These are phyloP conservation scores for Paramormyrops kingsleyae DNA, from an alignment of 2,113 vertebrate genomes.

Conservation along the genomic window DNA sequence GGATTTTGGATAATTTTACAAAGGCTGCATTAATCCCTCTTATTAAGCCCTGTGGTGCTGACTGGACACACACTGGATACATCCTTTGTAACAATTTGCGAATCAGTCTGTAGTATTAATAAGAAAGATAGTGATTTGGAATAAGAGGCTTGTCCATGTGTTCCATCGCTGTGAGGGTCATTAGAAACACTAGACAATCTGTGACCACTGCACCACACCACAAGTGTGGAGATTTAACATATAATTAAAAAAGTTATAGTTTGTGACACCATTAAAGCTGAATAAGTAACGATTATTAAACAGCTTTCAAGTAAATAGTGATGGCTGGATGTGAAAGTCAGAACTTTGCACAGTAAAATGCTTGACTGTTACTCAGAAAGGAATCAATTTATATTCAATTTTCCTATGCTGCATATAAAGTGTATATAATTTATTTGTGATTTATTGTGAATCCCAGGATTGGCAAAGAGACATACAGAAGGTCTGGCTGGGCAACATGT, in stretches of 20 bases:
- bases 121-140: neutral
- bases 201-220: neutral
- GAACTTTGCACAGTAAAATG: neutral
- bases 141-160: neutral
- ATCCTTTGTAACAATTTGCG: neutral
- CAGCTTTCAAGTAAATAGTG: neutral
- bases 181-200: neutral
- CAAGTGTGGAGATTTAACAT: neutral
- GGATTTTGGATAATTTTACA: constrained; percentile 17
- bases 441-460: neutral
- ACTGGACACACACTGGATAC: neutral
- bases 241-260: constrained; percentile 6
- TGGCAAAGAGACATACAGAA: neutral
- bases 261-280: neutral
- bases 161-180: neutral
- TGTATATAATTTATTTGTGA: neutral
- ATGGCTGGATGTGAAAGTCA: neutral
- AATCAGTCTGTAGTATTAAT: neutral
- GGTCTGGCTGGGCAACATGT: neutral
- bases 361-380: neutral
- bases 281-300: neutral
- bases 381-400: neutral
- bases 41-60: constrained; percentile 11
- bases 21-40: constrained; percentile 20
- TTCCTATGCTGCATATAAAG: neutral